Evolutionary conservation across 92 coral and sea anemone genomes (phyloP), one percentile per base, ranked within the genome.

Genomic region (Epizoanthus scotinus): DNA sequence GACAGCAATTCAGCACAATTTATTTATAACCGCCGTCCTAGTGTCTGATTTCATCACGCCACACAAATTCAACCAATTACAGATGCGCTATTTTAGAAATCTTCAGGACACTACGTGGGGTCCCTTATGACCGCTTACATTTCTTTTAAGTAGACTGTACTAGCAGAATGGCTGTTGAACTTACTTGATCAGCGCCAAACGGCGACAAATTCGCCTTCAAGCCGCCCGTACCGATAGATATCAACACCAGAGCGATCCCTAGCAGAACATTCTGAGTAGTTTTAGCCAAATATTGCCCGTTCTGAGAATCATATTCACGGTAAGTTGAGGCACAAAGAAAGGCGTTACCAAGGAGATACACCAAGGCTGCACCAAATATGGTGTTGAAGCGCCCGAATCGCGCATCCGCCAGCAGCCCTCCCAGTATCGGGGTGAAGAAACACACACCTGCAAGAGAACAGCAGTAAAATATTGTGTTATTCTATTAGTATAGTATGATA

Each of bases 331-430:
- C 91, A 20, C 91, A 75, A 8, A 92, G 89, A 9, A 94, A 80
- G 12, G 55, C 57, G 47, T 89, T 79, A 0, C 95, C 98, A 31
- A 85, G 64, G 1, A 85, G 49, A 77, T 88, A 91, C 40, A 89
- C 53, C 22, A 94, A 60, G 0, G 82, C 77, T 26, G 93, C 59
- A 40, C 90, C 91, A 57, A 83, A 86, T n/a, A 94, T 91, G 83
- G 87, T 86, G 59, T 90, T 81, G 73, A 73, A 91, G 53, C 92
- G 90, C 24, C 98, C 98, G 2, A 70, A 40, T 8, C 52, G 18
- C 0, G 91, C 64, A 78, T 94, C 98, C 22, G 98, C 98, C 21
- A 91, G 22, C 91, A 90, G 85, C 12, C 98, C 98, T 6, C 93
- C 98, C 2, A 94, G 29, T 0, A 91, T 47, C 36, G 98, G 98